Evolutionary conservation across 2,113 vertebrate species (phyloP), one percentile per base, ranked within the genome.

Genomic region (Regulus satrapa): DNA sequence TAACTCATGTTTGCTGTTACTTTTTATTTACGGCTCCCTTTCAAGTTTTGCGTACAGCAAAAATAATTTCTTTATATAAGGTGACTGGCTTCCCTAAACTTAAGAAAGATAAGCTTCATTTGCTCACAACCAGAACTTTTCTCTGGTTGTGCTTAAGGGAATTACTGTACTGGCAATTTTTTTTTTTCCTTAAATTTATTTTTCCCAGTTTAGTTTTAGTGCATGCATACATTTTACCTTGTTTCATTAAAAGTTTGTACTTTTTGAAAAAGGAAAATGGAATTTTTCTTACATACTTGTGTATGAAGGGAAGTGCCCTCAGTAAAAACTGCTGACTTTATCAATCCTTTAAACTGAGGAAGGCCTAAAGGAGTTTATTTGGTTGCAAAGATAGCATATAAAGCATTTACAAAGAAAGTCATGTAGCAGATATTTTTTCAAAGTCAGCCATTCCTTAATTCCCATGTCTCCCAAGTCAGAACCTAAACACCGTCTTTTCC

Each of bases 381-480:
- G 63, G 59, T 66, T 36, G 66, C 36, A 74, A 67, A 54, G 24
- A n/a, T n/a, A n/a, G n/a, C n/a, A n/a, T n/a, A n/a, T n/a, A n/a
- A n/a, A n/a, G n/a, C n/a, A n/a, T n/a, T n/a, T n/a, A n/a, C n/a
- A n/a, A n/a, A n/a, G n/a, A n/a, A n/a, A 77, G 23, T 74, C 16
- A 43, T 41, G 18, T 26, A 64, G 36, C 7, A 5, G 59, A 63
- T 81, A 49, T 92, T 36, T 36, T 81, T 95, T 21, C 45, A 54
- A 59, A 82, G 49, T 79, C 72, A 94, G 89, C 59, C 83, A 48
- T 96, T 94, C 89, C 66, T 94, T 82, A 95, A 95, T 91, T 92
- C 69, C 77, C 36, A 4, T 17, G 45, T 68, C 32, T 83, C 78
- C 25, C 26, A 23, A 77, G 55, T 74, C 51, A 23, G 75, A 97